These are phyloP conservation scores for Megathymus violae DNA, from an alignment of 1,140 invertebrate species.

Conservation along the genomic window DNA sequence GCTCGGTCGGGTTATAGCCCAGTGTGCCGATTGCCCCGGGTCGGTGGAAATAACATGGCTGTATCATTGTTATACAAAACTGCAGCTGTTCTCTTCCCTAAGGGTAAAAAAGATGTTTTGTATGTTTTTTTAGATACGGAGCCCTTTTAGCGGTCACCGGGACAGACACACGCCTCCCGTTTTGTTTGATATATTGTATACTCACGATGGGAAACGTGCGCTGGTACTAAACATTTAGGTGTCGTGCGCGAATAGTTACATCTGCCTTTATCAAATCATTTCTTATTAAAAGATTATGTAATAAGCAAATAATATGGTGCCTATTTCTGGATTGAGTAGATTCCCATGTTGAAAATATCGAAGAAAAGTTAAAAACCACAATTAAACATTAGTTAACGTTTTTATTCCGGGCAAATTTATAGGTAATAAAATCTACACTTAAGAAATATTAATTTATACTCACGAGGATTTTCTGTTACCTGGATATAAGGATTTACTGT, in stretches of 20 bases:
- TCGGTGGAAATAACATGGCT: constrained; percentile 70
- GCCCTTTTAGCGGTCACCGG: constrained; percentile 76
- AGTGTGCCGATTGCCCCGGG: constrained; percentile 72
- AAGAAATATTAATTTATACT: too few species aligned
- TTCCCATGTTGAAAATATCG: too few species aligned
- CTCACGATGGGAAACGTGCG: constrained; percentile 3
- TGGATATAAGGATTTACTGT: too few species aligned
- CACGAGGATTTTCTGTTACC: too few species aligned
- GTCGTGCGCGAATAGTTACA: background rate
- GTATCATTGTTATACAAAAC: constrained; percentile 80
- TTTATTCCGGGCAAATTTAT: too few species aligned
- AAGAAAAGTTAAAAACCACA: too few species aligned
- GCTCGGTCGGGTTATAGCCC: constrained; percentile 49
- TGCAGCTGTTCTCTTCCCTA: constrained; percentile 77
- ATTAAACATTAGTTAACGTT: too few species aligned
- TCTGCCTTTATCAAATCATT: background rate
- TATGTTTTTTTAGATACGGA: constrained; percentile 65
- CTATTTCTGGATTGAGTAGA: too few species aligned
- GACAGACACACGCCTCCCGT: constrained; percentile 59
- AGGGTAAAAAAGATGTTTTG: constrained; percentile 79
- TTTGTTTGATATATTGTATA: constrained; percentile 63
- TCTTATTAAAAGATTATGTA: too few species aligned
- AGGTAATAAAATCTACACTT: too few species aligned
- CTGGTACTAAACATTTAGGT: constrained; percentile 2
- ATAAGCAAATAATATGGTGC: constrained; percentile 1